phyloP scores from a whole-genome alignment of 1,140 invertebrate genomes.

The Lamellibrachia luymesi region DNA sequence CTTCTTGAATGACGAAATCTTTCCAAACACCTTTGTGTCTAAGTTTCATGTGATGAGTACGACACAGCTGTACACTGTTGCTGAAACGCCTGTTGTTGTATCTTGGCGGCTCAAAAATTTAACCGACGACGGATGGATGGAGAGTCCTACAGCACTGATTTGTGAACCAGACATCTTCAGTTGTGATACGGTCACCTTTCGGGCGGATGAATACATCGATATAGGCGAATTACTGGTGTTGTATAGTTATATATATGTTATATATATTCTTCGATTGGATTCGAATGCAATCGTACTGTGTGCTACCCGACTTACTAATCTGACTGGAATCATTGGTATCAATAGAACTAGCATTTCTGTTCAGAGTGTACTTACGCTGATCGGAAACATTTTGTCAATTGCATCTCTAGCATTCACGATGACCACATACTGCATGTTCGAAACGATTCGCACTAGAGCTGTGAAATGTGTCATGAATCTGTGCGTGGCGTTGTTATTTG shows the following conservation, averaged over 20 bases:
- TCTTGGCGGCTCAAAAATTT: neutral
- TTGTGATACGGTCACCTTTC: neutral
- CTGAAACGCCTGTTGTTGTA: neutral
- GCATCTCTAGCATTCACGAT: slow-evolving; percentile 38
- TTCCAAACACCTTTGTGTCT: neutral
- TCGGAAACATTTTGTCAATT: slow-evolving; percentile 35
- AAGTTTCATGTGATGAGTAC: neutral
- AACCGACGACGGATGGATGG: neutral
- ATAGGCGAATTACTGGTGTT: neutral
- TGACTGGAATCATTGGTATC: neutral
- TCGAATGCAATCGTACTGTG: too few relatives aligned
- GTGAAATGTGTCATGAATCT: slow-evolving; percentile 60
- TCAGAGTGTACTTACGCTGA: slow-evolving; percentile 24
- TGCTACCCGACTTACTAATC: neutral
- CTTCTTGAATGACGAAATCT: neutral
- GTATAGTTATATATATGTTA: too few relatives aligned
- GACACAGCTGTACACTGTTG: neutral
- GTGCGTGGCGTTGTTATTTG: slow-evolving; percentile 54
- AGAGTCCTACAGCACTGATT: neutral
- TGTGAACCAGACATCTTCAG: neutral
- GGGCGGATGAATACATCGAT: neutral
- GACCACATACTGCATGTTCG: slow-evolving; percentile 49
- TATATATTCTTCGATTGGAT: too few relatives aligned
- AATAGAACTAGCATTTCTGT: neutral
- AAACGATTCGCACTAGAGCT: slow-evolving; percentile 58